Base-by-base conservation (phyloP, 1,140 invertebrate genomes). In the Diorhabda carinulata region DNA sequence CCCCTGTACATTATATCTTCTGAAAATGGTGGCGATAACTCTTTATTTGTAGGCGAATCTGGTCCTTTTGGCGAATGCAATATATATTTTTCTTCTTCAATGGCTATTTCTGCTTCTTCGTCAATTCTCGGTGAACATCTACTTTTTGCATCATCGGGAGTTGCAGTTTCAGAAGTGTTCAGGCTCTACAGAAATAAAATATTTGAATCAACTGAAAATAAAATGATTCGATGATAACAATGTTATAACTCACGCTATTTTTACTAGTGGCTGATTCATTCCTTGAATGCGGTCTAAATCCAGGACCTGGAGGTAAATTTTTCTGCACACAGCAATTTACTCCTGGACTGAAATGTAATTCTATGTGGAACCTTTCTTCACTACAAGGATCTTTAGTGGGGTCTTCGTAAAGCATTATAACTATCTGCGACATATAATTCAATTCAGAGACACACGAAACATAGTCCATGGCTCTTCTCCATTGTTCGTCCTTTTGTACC, bases 331-430 rank as follows among this genome's bases (percentile, higher is more conserved):
- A 96, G 81, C 94, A 97, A 81, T 96, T 96, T 1, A 97, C 95
- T 58, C 97, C 97, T 2, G 97, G 96, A 85, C 96, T 98, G 78
- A 99, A 98, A 83, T 98, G 97, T 9, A 99, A 83, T 82, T 99
- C 97, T 56, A 99, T 94, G 80, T 98, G 97, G 80, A 98, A 99
- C 71, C 93, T 87, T 82, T 95, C 92, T 78, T 96, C 93, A 8
- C 92, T 94, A 56, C 85, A 88, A 0, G 92, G 92, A 82, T 95
- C 95, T 82, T 98, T 98, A 0, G 94, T 98, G 4, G 96, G 96
- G 84, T 99, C 97, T 84, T 99, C 97, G 80, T 99, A 99, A n/a
- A 99, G 83, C 96, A 99, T 98, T 3, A 99, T 94, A 0, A 99
- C 96, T 63, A 99, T 94, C 83, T 99, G 98, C 0, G 97, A 98